Conservation (phyloP, 1,140 invertebrate genomes). For the Phthorimaea operculella region DNA sequence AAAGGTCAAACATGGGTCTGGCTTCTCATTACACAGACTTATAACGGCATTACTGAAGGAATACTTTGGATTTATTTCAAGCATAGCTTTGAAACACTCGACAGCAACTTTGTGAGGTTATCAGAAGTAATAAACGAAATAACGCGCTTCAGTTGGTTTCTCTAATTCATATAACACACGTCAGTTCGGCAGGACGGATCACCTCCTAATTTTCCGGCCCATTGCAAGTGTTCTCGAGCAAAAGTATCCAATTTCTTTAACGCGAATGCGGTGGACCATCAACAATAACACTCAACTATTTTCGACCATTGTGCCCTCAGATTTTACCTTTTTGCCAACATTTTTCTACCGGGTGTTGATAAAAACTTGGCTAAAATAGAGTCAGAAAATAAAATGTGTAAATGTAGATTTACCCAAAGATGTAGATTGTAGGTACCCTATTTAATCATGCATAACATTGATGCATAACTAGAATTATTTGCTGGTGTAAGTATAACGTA, state of each 20-base stretch:
- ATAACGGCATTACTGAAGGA: too few relatives aligned
- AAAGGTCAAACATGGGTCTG: too few relatives aligned
- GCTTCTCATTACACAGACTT: too few relatives aligned
- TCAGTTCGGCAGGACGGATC: conserved; percentile 26
- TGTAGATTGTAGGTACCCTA: too few relatives aligned
- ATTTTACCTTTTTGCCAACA: neutral
- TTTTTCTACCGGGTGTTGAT: too few relatives aligned
- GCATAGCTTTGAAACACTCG: too few relatives aligned
- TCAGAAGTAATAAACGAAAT: neutral
- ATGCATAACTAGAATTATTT: too few relatives aligned
- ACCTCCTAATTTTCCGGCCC: conserved; percentile 46
- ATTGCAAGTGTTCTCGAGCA: conserved; percentile 43
- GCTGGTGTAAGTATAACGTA: too few relatives aligned
- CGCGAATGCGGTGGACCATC: conserved; percentile 33
- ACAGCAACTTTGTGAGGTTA: neutral
- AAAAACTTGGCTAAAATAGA: conserved; percentile 13
- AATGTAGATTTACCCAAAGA: too few relatives aligned
- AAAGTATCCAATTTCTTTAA: conserved; percentile 51
- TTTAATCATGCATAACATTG: too few relatives aligned
- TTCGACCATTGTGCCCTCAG: conserved; percentile 22
- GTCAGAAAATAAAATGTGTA: conserved; percentile 11
- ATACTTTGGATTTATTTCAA: too few relatives aligned
- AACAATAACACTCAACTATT: conserved; percentile 41
- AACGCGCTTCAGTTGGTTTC: conserved; percentile 5
- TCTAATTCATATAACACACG: conserved; percentile 19